phyloP scores from a whole-genome alignment of 92 coral and sea anemone species.

The Parazoanthus swiftii region DNA sequence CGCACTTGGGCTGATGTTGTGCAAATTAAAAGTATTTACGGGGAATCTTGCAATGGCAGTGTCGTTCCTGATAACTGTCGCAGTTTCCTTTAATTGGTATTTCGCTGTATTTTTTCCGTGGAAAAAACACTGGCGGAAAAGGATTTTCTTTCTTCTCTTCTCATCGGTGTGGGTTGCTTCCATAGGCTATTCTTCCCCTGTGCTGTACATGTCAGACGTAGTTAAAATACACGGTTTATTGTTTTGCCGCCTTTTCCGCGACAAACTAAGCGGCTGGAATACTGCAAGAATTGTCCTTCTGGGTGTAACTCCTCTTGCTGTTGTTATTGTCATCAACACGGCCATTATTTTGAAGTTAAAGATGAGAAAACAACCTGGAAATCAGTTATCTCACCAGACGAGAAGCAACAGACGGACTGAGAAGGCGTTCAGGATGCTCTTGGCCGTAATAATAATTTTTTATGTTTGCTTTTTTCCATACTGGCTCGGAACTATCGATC shows the following conservation, averaged over 20 bases:
- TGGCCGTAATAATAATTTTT: conserved; percentile 16
- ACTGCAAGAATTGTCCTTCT: not conserved
- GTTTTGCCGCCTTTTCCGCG: not conserved
- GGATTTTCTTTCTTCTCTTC: not conserved
- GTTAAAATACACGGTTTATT: not conserved
- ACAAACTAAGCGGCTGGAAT: not conserved
- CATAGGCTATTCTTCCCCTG: not conserved
- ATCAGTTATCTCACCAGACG: not conserved
- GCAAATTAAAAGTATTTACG: not conserved
- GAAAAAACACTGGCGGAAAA: conserved; percentile 24
- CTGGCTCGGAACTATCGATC: conserved; percentile 14
- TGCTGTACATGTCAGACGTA: not conserved
- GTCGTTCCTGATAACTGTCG: conserved; percentile 24
- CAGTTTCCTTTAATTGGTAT: conserved; percentile 19
- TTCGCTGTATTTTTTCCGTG: conserved; percentile 21
- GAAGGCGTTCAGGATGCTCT: not conserved
- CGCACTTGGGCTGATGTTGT: not conserved
- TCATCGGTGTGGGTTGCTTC: conserved; percentile 4
- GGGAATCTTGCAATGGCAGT: conserved; percentile 34
- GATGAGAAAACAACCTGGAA: conserved; percentile 18
- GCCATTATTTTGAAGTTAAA: conserved; percentile 7
- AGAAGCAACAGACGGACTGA: conserved; percentile 12
- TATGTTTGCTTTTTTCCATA: conserved; percentile 26
- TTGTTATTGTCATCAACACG: not conserved
- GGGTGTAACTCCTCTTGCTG: conserved; percentile 1